Percentiles rank a stretch among this genome's conserved stretches.
Conservation (phyloP, 1,140 invertebrate genomes). For the Cydia splendana region DNA sequence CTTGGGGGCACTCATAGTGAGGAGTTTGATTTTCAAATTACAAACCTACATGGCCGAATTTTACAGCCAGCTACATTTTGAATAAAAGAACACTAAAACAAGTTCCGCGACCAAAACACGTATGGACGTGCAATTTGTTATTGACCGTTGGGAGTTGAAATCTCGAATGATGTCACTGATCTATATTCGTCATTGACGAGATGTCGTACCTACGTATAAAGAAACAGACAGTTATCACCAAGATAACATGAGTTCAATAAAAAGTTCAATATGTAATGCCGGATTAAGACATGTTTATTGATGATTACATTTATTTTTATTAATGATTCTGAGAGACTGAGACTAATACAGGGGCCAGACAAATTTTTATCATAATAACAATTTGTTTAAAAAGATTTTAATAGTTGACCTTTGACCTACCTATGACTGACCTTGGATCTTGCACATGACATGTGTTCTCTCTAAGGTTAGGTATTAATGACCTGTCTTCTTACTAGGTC, state of each 20-base stretch:
- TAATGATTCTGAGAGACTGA: too few relatives aligned
- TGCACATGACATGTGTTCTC: too few relatives aligned
- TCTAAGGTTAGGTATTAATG: too few relatives aligned
- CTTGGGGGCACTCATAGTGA: conserved; percentile 41
- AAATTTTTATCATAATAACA: too few relatives aligned
- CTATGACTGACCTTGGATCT: too few relatives aligned
- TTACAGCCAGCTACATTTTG: conserved; percentile 47
- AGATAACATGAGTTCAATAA: conserved; percentile 12
- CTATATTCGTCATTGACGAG: conserved; percentile 49
- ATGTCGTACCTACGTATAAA: conserved; percentile 46
- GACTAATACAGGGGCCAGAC: too few relatives aligned
- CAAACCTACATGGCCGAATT: not conserved
- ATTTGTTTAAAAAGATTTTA: too few relatives aligned
- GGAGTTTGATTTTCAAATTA: not conserved
- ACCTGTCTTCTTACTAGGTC: too few relatives aligned
- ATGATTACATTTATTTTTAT: too few relatives aligned
- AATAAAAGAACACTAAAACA: conserved; percentile 38
- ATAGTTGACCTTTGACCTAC: too few relatives aligned
- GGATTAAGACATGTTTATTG: not conserved
- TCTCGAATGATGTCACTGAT: conserved; percentile 60
- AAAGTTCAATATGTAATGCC: conserved; percentile 33
- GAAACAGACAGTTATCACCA: conserved; percentile 43
- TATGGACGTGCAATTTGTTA: not conserved
- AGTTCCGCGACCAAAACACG: conserved; percentile 12
- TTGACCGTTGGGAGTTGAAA: conserved; percentile 22